Percentiles rank a stretch among this genome's conserved stretches.
Conservation (phyloP, 2,797 vertebrate species). For the Acanthiza pusilla region DNA sequence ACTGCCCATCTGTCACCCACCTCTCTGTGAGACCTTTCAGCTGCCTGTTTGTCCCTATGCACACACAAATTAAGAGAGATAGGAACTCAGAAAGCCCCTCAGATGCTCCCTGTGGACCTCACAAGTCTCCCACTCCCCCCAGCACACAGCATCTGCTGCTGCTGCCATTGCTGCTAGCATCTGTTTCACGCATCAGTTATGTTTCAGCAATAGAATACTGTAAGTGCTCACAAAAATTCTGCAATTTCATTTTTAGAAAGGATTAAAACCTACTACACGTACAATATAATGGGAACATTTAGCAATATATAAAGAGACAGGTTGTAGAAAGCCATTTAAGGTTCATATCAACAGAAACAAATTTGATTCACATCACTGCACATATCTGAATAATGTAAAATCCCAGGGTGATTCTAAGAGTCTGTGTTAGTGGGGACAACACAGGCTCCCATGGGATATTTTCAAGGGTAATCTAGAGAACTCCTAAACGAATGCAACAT, state of each 20-base stretch:
- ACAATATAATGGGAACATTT: not conserved
- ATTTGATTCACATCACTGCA: not conserved
- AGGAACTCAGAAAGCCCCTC: not conserved
- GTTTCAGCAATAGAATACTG: not conserved
- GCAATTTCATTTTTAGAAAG: not conserved
- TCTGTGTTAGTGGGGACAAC: not conserved
- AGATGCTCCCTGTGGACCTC: not conserved
- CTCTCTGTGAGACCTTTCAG: not conserved
- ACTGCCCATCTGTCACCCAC: rapidly evolving
- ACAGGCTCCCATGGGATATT: not conserved
- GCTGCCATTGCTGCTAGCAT: not conserved
- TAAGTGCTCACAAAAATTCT: not conserved
- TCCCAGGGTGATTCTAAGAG: not conserved
- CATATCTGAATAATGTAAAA: not conserved
- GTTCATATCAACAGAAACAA: not conserved
- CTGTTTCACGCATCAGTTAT: not conserved
- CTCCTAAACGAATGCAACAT: not conserved
- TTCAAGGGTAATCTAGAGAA: not conserved
- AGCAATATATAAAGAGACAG: not conserved
- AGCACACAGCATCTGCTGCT: not conserved
- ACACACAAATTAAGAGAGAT: not conserved
- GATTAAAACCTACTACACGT: not conserved
- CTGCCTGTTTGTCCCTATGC: not conserved
- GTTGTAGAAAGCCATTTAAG: not conserved
- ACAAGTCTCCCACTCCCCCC: rapidly evolving